Evolutionary conservation across 1,140 invertebrate genomes (phyloP), one percentile per base, ranked within the genome.

Genomic region (Scylla paramamosain): DNA sequence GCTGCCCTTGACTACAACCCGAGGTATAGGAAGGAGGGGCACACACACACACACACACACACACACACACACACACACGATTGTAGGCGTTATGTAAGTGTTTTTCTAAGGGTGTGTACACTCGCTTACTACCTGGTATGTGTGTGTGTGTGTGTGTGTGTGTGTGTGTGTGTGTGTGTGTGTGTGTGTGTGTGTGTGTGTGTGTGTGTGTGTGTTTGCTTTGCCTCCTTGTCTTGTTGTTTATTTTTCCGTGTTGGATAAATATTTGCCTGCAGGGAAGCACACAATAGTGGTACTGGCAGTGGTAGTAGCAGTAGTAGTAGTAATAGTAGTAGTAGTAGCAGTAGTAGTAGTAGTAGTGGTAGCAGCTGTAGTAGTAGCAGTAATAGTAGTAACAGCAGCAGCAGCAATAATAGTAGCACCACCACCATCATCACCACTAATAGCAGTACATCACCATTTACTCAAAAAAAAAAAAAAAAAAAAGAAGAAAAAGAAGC

Each of bases 121-220:
- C 25, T 10, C 25, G 25, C 25, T 10, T 77, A 77, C 25, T 10
- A 12, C 10, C 25, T 10, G 10, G 86, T 88, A 12, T 88, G 86
- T 88, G 32, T 88, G 32, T 88, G 86, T 88, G 32, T 88, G 32
- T 88, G 86, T 88, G 32, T 88, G 32, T 88, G 32, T 88, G 32
- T 88, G 86, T 88, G 86, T 88, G 32, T 88, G 32, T 88, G 32
- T 88, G 32, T 88, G 86, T 88, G 32, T 88, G 86, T 88, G 32
- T 88, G 32, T 88, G 86, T 88, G 32, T 88, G 32, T 88, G 86
- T 88, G 32, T 88, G 32, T 88, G 32, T 88, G 32, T 88, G 86
- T 88, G 32, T 88, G 31, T 32, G 45, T 88, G 20, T 88, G 31
- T 88, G 7, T 88, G 31, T 59, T 59, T 59, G 20, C 52, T 59